Evolutionary conservation across 2,888 invertebrate species (phyloP).

Genomic region (Pocota personata): DNA sequence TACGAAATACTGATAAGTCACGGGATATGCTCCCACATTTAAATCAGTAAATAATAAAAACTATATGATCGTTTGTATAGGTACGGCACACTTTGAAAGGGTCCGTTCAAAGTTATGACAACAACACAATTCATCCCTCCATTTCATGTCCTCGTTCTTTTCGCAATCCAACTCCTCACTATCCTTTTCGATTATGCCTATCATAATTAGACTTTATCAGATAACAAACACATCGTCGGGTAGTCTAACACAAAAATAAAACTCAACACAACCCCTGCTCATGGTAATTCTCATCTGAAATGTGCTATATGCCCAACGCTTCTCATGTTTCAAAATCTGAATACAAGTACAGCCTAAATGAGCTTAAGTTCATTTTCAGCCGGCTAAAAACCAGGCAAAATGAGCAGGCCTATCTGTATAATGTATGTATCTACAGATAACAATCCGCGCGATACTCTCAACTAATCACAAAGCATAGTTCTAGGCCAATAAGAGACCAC

Average conservation of each 20-base stretch:
- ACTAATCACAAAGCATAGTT: constrained; percentile 43
- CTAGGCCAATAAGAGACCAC: constrained; percentile 29
- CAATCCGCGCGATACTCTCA: constrained; percentile 35
- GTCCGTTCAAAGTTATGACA: no score
- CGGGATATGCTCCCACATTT: no score
- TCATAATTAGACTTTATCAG: constrained; percentile 26
- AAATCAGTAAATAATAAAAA: no score
- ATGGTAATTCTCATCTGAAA: constrained; percentile 23
- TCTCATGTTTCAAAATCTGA: constrained; percentile 47
- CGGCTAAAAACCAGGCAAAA: neutral
- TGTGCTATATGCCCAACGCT: neutral
- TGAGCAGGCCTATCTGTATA: neutral
- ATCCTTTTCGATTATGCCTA: neutral
- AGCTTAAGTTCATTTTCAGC: neutral
- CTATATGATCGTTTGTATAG: no score
- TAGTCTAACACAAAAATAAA: neutral
- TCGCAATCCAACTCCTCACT: neutral
- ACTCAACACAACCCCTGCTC: neutral
- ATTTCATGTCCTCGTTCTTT: neutral
- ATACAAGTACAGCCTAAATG: neutral
- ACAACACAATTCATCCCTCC: neutral
- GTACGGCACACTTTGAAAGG: no score
- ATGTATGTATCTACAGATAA: constrained; percentile 24
- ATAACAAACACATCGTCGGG: neutral
- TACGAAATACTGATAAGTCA: no score